phyloP scores from a whole-genome alignment of 1,140 invertebrate genomes.

The Tetragonula clypearis region DNA sequence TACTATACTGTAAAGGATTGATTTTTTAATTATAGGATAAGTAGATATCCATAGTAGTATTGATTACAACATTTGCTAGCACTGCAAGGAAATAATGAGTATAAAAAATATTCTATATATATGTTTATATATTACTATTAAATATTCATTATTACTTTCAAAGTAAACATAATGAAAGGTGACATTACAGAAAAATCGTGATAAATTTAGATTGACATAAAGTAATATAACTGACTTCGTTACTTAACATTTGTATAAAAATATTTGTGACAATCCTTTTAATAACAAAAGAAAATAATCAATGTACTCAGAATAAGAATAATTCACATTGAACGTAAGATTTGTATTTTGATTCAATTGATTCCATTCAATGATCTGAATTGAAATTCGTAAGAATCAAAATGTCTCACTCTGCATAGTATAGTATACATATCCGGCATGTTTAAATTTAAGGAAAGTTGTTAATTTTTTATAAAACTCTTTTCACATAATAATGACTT shows the following conservation, averaged over 20 bases:
- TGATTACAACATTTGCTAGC: not conserved
- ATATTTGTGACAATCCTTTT: not conserved
- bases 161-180: not conserved
- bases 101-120: not conserved
- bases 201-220: too few species aligned
- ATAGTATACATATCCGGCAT: constrained; percentile 42
- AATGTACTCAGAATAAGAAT: constrained; percentile 1
- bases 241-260: not conserved
- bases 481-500: constrained; percentile 46
- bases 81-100: not conserved
- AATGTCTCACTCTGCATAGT: constrained; percentile 50
- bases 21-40: not conserved
- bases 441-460: constrained; percentile 34
- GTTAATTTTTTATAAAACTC: constrained; percentile 38
- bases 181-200: not conserved
- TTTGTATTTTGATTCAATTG: not conserved
- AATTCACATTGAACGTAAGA: constrained; percentile 12
- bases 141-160: not conserved
- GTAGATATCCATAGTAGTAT: not conserved
- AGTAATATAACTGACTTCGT: not conserved
- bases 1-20: constrained; percentile 1
- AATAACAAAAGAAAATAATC: not conserved
- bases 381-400: constrained; percentile 14
- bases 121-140: not conserved
- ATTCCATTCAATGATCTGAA: not conserved